Conservation (phyloP, 2,888 invertebrate species). For the Dioctria linearis region DNA sequence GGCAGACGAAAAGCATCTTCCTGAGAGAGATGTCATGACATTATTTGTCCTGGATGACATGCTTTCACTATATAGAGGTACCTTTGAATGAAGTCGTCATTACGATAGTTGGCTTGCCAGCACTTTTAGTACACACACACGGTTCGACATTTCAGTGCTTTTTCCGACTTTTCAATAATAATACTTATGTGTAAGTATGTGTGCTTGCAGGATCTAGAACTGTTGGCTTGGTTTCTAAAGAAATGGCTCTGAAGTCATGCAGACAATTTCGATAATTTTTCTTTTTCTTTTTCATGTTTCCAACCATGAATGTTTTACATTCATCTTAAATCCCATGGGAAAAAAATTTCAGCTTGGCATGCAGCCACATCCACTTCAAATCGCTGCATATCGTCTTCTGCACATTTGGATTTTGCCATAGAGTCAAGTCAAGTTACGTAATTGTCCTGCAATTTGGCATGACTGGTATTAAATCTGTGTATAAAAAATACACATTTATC, state of each 20-base stretch:
- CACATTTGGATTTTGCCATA: background rate
- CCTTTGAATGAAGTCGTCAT: constrained; percentile 3
- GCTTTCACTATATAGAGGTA: constrained; percentile 8
- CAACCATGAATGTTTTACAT: constrained; percentile 34
- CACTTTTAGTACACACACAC: no score
- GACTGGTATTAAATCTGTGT: constrained; percentile 30
- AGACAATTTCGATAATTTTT: constrained; percentile 24
- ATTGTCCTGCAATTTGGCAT: constrained; percentile 37
- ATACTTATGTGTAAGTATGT: no score
- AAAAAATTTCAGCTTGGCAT: constrained; percentile 30
- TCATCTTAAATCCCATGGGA: constrained; percentile 29
- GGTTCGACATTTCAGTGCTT: constrained; percentile 18
- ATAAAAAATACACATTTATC: background rate
- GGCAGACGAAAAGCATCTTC: background rate
- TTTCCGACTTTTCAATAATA: no score
- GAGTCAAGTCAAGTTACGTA: constrained; percentile 27
- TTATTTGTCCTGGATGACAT: constrained; percentile 31
- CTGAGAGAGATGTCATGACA: constrained; percentile 7
- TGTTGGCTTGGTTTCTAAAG: constrained; percentile 32
- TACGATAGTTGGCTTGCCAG: background rate
- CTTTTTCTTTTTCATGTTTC: constrained; percentile 13
- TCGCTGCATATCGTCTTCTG: constrained; percentile 28
- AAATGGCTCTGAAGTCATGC: constrained; percentile 42
- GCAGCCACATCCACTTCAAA: constrained; percentile 39
- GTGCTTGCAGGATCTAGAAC: background rate